phyloP scores from a whole-genome alignment of 2,888 invertebrate species.

The Brachyopa scutellaris region DNA sequence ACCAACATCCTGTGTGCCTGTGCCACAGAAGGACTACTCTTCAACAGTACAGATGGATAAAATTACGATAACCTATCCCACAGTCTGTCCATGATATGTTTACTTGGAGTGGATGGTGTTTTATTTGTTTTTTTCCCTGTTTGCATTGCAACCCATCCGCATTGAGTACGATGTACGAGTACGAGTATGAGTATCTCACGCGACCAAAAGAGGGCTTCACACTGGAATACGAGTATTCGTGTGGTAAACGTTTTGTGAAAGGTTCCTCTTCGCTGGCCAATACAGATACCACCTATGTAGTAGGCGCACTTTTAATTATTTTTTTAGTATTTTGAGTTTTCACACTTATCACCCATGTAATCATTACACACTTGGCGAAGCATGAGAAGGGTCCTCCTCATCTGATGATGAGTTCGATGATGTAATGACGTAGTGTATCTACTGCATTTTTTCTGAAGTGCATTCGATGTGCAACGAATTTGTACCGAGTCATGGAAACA shows the following conservation, averaged over 20 bases:
- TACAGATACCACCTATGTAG: not conserved
- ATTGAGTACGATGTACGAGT: too few relatives aligned
- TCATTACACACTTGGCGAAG: conserved; percentile 39
- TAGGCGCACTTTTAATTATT: not conserved
- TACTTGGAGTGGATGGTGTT: conserved; percentile 9
- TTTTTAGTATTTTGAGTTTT: conserved; percentile 22
- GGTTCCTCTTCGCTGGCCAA: conserved; percentile 40
- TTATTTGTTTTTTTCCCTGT: conserved; percentile 17
- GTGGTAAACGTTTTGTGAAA: conserved; percentile 28
- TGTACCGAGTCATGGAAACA: not conserved
- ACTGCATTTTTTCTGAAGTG: conserved; percentile 23
- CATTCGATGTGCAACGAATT: conserved; percentile 26
- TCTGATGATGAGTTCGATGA: conserved; percentile 12
- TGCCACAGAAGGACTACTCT: conserved; percentile 32
- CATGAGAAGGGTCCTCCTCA: conserved; percentile 48
- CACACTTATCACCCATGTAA: conserved; percentile 46
- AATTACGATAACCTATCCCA: conserved; percentile 49
- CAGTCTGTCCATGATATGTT: conserved; percentile 25
- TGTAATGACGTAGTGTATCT: not conserved
- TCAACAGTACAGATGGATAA: conserved; percentile 24
- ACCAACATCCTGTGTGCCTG: conserved; percentile 50
- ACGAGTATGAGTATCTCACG: not conserved
- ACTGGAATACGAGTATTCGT: conserved; percentile 17
- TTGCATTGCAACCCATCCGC: conserved; percentile 13
- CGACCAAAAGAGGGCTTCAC: conserved; percentile 14